Evolutionary conservation across 1,140 invertebrate genomes (phyloP), one percentile per base, ranked within the genome.

Genomic region (Zaprionus inermis): DNA sequence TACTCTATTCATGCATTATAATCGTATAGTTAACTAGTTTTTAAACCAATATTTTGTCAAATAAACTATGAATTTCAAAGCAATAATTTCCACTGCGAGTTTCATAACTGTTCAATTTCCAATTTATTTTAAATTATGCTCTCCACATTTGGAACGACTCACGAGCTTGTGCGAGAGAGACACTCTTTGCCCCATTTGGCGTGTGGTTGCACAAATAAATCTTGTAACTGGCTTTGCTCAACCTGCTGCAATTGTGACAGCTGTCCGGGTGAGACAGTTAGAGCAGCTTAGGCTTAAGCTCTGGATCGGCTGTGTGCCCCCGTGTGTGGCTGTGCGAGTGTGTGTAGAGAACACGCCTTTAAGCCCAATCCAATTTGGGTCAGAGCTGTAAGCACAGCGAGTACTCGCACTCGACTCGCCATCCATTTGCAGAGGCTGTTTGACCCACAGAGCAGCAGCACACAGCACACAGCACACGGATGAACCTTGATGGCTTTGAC

Each of bases 291-390:
- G 60, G 59, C 59, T 75, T 71, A 75, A 46, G 55, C 72, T 59
- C 51, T 55, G 38, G 20, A 56, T 49, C 44, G 18, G 2, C 12
- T 46, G 44, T 20, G 9, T 20, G 16, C 24, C 24, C 24, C 24
- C 24, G 24, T 46, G 18, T 41, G 56, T 44, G 34, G 22, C 18
- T 28, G 22, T 22, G 18, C n/a, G n/a, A 7, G 44, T 55, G 51
- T 55, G 59, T 34, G 20, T n/a, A 20, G 34, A 20, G 34, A 61
- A 70, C 55, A 75, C 68, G 60, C 67, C 67, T 59, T 65, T 59
- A 72, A 71, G 38, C 44, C 52, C 52, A 70, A 74, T 63, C 52
- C 66, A 74, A 74, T 70, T 74, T 74, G 72, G 72, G 72, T 74
- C 67, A 74, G 41, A 64, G 38, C 28, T 61, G 65, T 55, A 55